A percentile compares a stretch with the other conserved stretches of the same genome.
Conservation (phyloP, 1,140 invertebrate genomes). For the Trichoplusia ni region DNA sequence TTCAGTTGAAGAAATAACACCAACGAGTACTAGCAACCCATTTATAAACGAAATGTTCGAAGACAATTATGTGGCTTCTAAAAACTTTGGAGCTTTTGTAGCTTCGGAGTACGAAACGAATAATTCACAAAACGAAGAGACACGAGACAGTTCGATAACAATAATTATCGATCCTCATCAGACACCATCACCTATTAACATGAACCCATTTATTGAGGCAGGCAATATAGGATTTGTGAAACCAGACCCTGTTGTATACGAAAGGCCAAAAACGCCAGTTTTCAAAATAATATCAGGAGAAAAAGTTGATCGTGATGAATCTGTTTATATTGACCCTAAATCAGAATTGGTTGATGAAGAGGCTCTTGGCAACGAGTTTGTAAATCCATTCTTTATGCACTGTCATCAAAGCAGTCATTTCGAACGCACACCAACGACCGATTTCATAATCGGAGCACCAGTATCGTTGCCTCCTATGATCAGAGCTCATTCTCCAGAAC, state of each 20-base stretch:
- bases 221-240: conserved; percentile 33
- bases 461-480: conserved; percentile 71
- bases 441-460: conserved; percentile 79
- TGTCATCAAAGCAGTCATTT: conserved; percentile 45
- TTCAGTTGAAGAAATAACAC: conserved; percentile 46
- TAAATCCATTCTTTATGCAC: conserved; percentile 66
- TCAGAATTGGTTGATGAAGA: conserved; percentile 42
- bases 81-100: conserved; percentile 58
- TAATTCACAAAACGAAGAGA: conserved; percentile 68
- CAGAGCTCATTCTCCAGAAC: conserved; percentile 51
- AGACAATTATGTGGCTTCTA: conserved; percentile 55
- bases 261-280: conserved; percentile 67
- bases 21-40: conserved; percentile 56
- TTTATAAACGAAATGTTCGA: conserved; percentile 57
- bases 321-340: conserved; percentile 46
- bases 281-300: conserved; percentile 66
- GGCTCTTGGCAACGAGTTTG: conserved; percentile 57
- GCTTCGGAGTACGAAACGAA: conserved; percentile 68
- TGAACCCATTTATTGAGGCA: conserved; percentile 57
- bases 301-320: conserved; percentile 44
- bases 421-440: conserved; percentile 53
- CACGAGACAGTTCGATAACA: conserved; percentile 46
- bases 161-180: conserved; percentile 45
- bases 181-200: conserved; percentile 32
- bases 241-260: conserved; percentile 14